Base-by-base conservation (phyloP, 2,888 invertebrate genomes). In the Emmelina monodactyla region DNA sequence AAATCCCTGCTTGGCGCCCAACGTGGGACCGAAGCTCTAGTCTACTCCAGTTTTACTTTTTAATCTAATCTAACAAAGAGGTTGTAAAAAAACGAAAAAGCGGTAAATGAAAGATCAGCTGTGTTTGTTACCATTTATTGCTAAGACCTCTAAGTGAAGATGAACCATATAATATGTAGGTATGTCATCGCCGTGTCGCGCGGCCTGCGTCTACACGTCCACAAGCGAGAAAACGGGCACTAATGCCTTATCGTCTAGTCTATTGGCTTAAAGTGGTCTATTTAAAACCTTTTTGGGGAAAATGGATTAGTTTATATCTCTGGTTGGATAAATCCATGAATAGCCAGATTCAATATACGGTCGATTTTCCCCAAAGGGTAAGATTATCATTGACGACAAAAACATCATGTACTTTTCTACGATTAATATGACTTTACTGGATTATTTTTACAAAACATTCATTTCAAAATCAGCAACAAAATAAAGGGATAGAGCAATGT, bases 21-120 rank as follows among this genome's bases (percentile, higher is more conserved):
- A 55, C 50, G 33, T 43, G 63, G 70, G 55, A 43, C 62, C 53
- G 50, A 73, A 69, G 71, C 70, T 62, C 58, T 52, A 58, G 56
- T 36, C 66, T 69, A 69, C 65, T 42, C 55, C 54, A 54, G 14
- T 16, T 28, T 53, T 43, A 45, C 45, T 46, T 40, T 50, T 44
- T 47, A 46, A 50, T 45, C 46, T 47, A 51, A 47, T 51, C 47
- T 58, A 53, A 62, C 58, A 51, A 62, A 63, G 55, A 69, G 69
- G 71, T 63, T 69, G 44, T 42, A 52, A 54, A 43, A 51, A 53
- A 48, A 45, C 51, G 49, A 53, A n/a, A 55, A 78, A 78, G 76
- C 76, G 67, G 65, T 65, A 76, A 78, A 76, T 78, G 70, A 78
- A 78, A 78, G 64, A 75, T 61, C 76, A 58, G 67, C 72, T 69